These are phyloP conservation scores for Etia nguti DNA, from an alignment of 2,113 vertebrate species.

Conservation along the genomic window DNA sequence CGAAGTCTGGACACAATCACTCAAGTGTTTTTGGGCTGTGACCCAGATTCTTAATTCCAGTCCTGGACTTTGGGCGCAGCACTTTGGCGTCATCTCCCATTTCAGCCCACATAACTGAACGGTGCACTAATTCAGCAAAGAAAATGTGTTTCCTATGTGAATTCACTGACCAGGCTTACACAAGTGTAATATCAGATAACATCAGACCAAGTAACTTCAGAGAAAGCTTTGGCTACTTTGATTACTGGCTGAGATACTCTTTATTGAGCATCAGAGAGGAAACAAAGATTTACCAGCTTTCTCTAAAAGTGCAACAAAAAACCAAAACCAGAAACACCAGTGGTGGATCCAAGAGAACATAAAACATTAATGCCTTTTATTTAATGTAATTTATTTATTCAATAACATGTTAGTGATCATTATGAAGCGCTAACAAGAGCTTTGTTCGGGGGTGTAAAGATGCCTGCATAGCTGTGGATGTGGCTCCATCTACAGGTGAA, in stretches of 20 bases:
- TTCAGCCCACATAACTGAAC: constrained; percentile 21
- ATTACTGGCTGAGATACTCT: neutral
- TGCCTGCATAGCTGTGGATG: neutral
- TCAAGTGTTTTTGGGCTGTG: constrained; percentile 62
- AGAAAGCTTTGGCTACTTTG: neutral
- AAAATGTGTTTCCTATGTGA: neutral
- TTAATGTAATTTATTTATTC: neutral
- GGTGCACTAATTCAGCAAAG: neutral
- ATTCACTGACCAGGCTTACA: neutral
- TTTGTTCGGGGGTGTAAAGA: neutral
- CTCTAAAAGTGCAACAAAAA: neutral
- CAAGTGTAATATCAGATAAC: neutral
- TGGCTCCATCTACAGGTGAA: constrained; percentile 46
- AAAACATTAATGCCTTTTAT: neutral
- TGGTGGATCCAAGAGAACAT: neutral
- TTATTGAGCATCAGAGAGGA: neutral
- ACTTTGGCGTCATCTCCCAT: constrained; percentile 23
- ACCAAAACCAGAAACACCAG: neutral
- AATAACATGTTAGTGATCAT: neutral
- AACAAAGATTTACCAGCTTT: neutral
- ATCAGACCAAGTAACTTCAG: neutral
- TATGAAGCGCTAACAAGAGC: neutral
- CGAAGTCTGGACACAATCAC: constrained; percentile 55
- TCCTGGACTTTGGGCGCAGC: constrained; percentile 5
- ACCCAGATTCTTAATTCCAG: constrained; percentile 57